Evolutionary conservation across 2,113 vertebrate species (phyloP).

Genomic region (Quiscalus mexicanus): DNA sequence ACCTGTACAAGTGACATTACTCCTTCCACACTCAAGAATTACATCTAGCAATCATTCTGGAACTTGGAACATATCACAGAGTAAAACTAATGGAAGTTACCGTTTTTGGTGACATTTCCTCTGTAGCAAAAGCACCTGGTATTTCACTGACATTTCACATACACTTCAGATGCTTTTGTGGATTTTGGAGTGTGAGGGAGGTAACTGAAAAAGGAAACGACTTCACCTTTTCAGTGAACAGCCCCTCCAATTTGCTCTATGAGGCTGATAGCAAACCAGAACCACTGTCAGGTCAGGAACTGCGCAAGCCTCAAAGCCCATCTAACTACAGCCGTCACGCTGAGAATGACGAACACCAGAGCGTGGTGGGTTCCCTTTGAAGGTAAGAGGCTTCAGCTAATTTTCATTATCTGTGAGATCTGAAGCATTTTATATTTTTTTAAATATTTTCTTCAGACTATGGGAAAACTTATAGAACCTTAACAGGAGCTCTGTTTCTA

Average conservation of each 20-base stretch:
- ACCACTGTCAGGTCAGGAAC: conserved; percentile 28
- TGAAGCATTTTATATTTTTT: not conserved
- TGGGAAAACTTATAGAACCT: not conserved
- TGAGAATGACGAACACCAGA: not conserved
- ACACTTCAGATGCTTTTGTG: not conserved
- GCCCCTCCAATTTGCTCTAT: conserved; percentile 13
- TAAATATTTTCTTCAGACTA: not conserved
- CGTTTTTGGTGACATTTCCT: not conserved
- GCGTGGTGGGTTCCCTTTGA: rapidly evolving
- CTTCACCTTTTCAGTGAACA: conserved; percentile 33
- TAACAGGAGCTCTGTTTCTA: not conserved
- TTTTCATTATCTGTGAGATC: not conserved
- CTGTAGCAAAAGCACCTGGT: not conserved
- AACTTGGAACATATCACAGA: not conserved
- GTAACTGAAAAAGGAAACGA: not conserved
- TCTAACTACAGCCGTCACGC: rapidly evolving
- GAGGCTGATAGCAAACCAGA: conserved; percentile 66
- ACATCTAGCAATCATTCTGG: not conserved
- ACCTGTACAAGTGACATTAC: not conserved
- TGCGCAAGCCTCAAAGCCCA: conserved; percentile 17
- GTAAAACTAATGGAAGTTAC: not conserved
- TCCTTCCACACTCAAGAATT: not conserved
- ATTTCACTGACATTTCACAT: not conserved
- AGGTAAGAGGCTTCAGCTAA: not conserved
- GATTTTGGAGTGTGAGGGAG: not conserved